Evolutionary conservation across 2,797 vertebrate species (phyloP), one percentile per base, ranked within the genome.

Genomic region (Balearica regulorum): DNA sequence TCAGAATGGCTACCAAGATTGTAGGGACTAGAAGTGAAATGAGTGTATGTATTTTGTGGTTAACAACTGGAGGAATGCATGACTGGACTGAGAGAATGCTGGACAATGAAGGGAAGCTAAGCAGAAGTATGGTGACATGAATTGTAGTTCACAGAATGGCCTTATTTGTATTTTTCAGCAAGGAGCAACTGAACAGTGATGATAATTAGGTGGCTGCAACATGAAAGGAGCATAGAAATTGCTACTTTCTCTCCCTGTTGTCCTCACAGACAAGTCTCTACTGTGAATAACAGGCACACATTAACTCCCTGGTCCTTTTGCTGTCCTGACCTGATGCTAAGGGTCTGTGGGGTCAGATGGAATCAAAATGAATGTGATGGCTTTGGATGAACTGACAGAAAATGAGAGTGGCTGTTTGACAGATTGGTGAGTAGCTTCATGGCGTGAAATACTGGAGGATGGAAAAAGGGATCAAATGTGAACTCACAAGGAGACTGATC

Each of bases 401-500:
- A 84, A 91, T 64, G 13, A 48, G 81, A 70, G 29, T 68, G 71
- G 51, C 65, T 92, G 11, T 93, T 87, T 97, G 90, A 80, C 80
- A 95, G 75, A 29, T 43, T 80, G 55, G 49, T 64, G 91, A 93
- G 54, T 86, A 86, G 41, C 58, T 93, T 94, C 49, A 55, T 83
- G 43, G 39, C 2, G 0, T 93, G 76, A 97, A 95, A 96, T 93
- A 83, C 70, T 91, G 68, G 49, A 86, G 60, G 18, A 85, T 87
- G 31, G 78, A 64, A 95, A 92, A 92, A 57, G 48, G 60, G 78
- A 70, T 94, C 88, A 81, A 89, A 90, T 85, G 65, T 70, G 79
- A 95, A 54, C 29, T 93, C 92, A 86, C 70, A 35, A 53, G 44
- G 49, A 83, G 77, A 81, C 71, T 81, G 44, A 10, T 84, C 24